Base-by-base conservation (phyloP, 2,113 vertebrate species). In the Herpailurus yagouaroundi region DNA sequence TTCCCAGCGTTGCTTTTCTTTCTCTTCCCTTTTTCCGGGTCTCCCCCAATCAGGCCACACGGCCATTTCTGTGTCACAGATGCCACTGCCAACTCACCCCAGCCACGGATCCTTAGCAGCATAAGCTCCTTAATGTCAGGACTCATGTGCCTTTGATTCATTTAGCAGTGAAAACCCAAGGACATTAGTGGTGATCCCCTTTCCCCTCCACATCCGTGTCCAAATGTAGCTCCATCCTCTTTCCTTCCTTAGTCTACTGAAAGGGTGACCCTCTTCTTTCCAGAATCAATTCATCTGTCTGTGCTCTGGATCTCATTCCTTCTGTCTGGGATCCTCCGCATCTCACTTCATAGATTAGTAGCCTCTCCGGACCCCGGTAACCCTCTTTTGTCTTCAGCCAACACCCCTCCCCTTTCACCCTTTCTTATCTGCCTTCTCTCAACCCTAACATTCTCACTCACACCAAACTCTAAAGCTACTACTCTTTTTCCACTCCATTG, bases 281-380 rank as follows among this genome's bases (percentile, higher is more conserved):
- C 38, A 52, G 45, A 86, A 36, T 66, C 92, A 85, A 16, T 4
- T 50, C 4, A 29, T 8, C 41, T 25, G 41, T 41, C 80, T 7
- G 13, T 7, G 63, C 45, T 38, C 76, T 48, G 76, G 60, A 27
- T 21, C 31, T 33, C 27, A 6, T 0, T 63, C 50, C 74, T 86
- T 68, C n/a, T 41, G 33, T 45, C 50, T 33, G 29, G 90, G 18
- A 18, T 38, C 16, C 33, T 50, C 74, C 6, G 4, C 7, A 31
- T 48, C 31, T n/a, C 19, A 6, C 1, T 5, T 18, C 23, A n/a
- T 19, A 64, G 11, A 6, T n/a, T 1, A 4, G 50, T 9, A 21
- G 7, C 33, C 2, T 7, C 7, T 29, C 12, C 3, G 31, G 31
- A 23, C 36, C 2, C 23, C 3, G 2, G 10, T 2, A 7, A 48